Conservation (phyloP, 2,113 vertebrate species). For the Microcebus lehilahytsara region DNA sequence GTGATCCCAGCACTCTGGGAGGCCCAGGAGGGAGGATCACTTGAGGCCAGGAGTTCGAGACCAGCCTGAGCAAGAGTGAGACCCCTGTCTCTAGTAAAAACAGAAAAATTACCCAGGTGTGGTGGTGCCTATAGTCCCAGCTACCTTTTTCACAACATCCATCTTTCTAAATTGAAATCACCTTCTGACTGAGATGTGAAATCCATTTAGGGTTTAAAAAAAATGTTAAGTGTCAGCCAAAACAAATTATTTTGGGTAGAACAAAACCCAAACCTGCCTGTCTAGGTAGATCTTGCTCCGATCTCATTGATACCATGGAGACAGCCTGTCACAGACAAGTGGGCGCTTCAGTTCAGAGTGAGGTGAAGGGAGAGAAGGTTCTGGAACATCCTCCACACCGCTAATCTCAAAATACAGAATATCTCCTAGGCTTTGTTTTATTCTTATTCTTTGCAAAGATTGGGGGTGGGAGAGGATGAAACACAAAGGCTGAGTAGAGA, state of each 20-base stretch:
- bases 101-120: too few relatives aligned
- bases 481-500: not conserved
- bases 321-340: not conserved
- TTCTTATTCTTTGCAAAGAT: not conserved
- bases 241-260: not conserved
- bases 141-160: not conserved
- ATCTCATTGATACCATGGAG: not conserved
- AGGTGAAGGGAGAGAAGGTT: not conserved
- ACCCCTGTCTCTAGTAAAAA: too few relatives aligned
- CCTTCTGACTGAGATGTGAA: not conserved
- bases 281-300: not conserved
- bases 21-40: too few relatives aligned
- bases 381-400: not conserved
- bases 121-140: too few relatives aligned
- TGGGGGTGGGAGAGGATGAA: not conserved
- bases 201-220: not conserved
- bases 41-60: too few relatives aligned
- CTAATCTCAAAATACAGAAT: conserved; percentile 12
- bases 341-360: not conserved
- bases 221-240: not conserved
- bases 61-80: too few relatives aligned
- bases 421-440: conserved; percentile 6
- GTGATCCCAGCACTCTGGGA: too few relatives aligned
- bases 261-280: not conserved
- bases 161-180: not conserved